Percentiles rank a stretch among this genome's conserved stretches.
phyloP scores from a whole-genome alignment of 2,888 invertebrate species.

The Leucania comma region DNA sequence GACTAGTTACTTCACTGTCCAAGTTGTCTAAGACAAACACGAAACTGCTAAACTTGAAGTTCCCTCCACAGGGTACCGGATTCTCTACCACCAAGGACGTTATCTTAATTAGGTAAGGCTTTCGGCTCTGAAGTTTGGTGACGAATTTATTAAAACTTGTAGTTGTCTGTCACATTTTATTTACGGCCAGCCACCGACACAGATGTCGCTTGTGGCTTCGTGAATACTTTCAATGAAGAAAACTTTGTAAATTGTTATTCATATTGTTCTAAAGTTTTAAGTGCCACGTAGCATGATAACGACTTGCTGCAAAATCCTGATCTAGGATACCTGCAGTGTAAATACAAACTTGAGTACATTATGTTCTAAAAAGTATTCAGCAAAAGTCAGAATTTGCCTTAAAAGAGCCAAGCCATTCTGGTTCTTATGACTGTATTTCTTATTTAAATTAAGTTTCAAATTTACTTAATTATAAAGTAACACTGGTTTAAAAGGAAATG shows the following conservation, averaged over 20 bases:
- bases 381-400: conserved; percentile 9
- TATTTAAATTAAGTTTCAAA: conserved; percentile 43
- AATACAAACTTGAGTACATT: conserved; percentile 32
- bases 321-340: conserved; percentile 39
- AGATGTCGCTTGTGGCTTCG: conserved; percentile 45
- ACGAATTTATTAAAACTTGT: conserved; percentile 81
- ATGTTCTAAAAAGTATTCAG: conserved; percentile 26
- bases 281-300: conserved; percentile 32
- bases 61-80: conserved; percentile 69
- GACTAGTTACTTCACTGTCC: conserved; percentile 85
- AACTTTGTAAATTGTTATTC: conserved; percentile 47
- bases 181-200: conserved; percentile 40
- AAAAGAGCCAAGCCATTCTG: neutral
- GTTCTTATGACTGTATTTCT: conserved; percentile 11
- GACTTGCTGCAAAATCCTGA: conserved; percentile 20
- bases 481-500: conserved; percentile 12
- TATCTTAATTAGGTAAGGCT: conserved; percentile 84
- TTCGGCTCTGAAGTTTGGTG: conserved; percentile 74
- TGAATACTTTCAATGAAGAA: conserved; percentile 45
- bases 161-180: conserved; percentile 68
- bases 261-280: conserved; percentile 46
- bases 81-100: conserved; percentile 76
- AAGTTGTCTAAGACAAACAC: conserved; percentile 87
- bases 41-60: conserved; percentile 82
- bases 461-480: conserved; percentile 27